A percentile compares a stretch with the other conserved stretches of the same genome.
Evolutionary conservation across 2,797 vertebrate species (phyloP).

Genomic region (Pangasius sanitwongsei): DNA sequence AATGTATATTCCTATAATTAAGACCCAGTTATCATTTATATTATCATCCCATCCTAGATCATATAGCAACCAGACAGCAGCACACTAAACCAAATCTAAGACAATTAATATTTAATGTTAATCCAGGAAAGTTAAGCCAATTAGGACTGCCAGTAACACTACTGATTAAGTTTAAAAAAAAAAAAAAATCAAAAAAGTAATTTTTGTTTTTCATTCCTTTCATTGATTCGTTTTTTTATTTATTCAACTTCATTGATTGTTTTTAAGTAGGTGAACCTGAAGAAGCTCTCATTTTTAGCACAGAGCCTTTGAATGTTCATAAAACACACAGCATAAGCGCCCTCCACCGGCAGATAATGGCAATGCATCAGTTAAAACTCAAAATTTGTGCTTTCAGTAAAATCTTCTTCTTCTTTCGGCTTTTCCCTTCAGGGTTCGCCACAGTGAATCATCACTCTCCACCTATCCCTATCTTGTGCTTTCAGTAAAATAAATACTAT

Average conservation of each 20-base stretch:
- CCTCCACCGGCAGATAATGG: not conserved
- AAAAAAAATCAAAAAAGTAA: not conserved
- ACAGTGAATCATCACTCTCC: too few species aligned
- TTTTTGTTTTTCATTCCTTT: not conserved
- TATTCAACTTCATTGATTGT: not conserved
- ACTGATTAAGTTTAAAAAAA: not conserved
- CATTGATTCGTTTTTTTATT: not conserved
- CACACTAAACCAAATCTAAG: not conserved
- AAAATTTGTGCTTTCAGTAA: not conserved
- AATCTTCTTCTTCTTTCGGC: too few species aligned
- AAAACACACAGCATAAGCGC: not conserved
- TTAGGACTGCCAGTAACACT: not conserved
- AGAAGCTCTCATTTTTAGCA: not conserved
- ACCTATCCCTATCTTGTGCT: not conserved
- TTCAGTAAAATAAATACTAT: not conserved
- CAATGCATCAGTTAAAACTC: not conserved
- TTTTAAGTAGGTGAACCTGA: not conserved
- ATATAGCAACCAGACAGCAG: not conserved
- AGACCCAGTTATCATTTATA: not conserved
- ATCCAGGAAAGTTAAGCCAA: not conserved
- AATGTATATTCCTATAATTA: slow-evolving; percentile 1
- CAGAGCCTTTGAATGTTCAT: not conserved
- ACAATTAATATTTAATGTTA: not conserved
- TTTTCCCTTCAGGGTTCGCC: too few species aligned
- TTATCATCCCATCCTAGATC: not conserved